A percentile compares a stretch with the other conserved stretches of the same genome.
phyloP scores from a whole-genome alignment of 2,113 vertebrate species.

The Neofelis nebulosa region DNA sequence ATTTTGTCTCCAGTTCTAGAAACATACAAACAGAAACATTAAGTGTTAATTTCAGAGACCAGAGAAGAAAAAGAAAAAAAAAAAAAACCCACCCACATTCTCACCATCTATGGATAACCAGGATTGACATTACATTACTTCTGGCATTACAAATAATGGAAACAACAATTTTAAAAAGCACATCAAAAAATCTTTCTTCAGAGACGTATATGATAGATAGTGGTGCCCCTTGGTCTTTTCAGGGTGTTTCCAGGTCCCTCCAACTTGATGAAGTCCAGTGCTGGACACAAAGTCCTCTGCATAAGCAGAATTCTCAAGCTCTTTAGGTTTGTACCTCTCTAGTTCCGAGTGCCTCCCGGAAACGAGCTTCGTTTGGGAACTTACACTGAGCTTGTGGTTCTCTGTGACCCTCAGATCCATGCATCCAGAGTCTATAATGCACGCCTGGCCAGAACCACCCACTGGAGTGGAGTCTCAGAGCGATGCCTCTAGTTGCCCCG shows the following conservation, averaged over 20 bases:
- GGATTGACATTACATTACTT: background rate
- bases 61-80: background rate
- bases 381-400: background rate
- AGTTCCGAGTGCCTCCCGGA: background rate
- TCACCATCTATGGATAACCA: background rate
- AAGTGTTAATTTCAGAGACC: conserved; percentile 18
- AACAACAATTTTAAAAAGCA: background rate
- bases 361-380: background rate
- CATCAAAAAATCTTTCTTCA: background rate
- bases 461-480: accelerated
- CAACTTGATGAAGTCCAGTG: background rate
- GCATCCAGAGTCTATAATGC: background rate
- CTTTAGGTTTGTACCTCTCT: background rate
- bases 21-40: background rate
- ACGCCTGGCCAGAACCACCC: background rate
- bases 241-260: background rate
- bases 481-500: accelerated
- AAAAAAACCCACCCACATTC: background rate
- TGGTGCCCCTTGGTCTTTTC: background rate
- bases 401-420: background rate
- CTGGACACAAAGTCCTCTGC: background rate
- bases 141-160: conserved; percentile 22
- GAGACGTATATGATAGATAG: background rate
- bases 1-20: conserved; percentile 27
- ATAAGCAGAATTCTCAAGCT: background rate